Conservation (phyloP, 2,113 vertebrate genomes). For the Burhinus oedicnemus region DNA sequence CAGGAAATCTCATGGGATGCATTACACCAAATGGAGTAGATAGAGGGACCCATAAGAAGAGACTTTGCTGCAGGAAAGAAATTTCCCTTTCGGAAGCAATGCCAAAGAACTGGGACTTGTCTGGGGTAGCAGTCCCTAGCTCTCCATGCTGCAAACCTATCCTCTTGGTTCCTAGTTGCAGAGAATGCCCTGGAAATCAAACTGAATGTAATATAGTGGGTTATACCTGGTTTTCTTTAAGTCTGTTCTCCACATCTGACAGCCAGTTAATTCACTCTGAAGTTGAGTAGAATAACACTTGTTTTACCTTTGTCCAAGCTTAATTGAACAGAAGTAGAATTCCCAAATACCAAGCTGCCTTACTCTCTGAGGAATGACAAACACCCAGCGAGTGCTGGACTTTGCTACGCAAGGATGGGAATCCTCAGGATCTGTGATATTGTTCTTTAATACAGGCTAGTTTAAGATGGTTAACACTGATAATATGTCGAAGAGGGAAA, state of each 20-base stretch:
- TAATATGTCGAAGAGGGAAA: neutral
- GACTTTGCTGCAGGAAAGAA: neutral
- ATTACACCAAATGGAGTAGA: neutral
- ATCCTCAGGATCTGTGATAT: neutral
- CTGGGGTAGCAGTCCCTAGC: neutral
- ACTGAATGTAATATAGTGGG: accelerated
- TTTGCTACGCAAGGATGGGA: neutral
- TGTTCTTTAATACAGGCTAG: neutral
- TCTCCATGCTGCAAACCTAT: neutral
- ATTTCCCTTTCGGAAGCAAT: neutral
- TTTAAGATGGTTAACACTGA: neutral
- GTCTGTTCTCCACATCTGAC: neutral
- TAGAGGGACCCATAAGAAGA: neutral
- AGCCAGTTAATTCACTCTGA: neutral
- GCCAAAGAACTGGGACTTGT: neutral
- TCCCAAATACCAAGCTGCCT: neutral
- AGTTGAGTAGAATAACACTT: neutral
- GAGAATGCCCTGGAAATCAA: neutral
- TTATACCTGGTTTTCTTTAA: neutral
- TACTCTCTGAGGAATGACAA: neutral
- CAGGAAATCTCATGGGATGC: neutral
- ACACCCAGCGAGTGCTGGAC: neutral
- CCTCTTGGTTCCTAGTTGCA: neutral
- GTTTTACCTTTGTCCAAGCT: neutral
- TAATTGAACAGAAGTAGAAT: neutral